Percentiles rank a stretch among this genome's conserved stretches.
These are phyloP conservation scores for Mormyrus iriodes DNA, from an alignment of 2,113 vertebrate genomes.

Conservation along the genomic window DNA sequence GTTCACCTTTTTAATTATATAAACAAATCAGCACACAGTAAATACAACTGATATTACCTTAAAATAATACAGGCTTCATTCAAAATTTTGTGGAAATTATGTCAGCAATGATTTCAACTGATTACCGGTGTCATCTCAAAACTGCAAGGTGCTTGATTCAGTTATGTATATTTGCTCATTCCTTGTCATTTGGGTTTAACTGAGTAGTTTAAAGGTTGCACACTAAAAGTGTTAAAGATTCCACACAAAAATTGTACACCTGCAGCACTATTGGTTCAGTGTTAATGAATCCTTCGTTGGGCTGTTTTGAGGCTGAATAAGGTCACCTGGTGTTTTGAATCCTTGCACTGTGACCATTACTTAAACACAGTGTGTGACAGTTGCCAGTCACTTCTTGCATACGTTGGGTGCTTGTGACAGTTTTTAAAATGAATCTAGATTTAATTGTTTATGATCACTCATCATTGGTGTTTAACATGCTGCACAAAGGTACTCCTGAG, in stretches of 20 bases:
- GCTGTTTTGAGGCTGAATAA: not conserved
- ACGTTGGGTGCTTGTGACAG: not conserved
- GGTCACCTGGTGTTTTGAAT: not conserved
- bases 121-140: not conserved
- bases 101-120: not conserved
- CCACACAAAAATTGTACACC: not conserved
- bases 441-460: not conserved
- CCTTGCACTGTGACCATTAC: not conserved
- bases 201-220: not conserved
- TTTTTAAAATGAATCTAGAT: not conserved
- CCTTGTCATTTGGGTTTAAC: not conserved
- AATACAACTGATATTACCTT: not conserved
- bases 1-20: not conserved
- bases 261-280: not conserved
- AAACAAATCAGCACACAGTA: not conserved
- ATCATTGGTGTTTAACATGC: not conserved
- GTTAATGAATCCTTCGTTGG: not conserved
- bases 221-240: not conserved
- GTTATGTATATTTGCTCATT: not conserved
- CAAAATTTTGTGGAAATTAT: not conserved
- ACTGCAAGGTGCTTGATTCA: not conserved
- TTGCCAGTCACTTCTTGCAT: not conserved
- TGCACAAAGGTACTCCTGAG: not conserved
- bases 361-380: not conserved
- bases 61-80: not conserved